A percentile compares a stretch with the other conserved stretches of the same genome.
phyloP scores from a whole-genome alignment of 1,140 invertebrate genomes.

The Penaeus chinensis region DNA sequence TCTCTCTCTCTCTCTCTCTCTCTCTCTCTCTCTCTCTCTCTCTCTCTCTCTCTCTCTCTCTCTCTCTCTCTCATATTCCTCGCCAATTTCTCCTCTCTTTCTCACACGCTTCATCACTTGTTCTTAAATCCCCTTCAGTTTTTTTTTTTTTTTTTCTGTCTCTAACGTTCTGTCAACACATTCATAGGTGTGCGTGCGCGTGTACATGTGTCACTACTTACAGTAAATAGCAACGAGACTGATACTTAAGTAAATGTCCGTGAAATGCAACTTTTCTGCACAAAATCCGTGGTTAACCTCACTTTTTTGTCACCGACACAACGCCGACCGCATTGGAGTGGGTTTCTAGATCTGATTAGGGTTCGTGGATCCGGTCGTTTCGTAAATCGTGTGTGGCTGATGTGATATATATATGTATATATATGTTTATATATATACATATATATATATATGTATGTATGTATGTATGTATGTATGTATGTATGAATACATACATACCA shows the following conservation, averaged over 20 bases:
- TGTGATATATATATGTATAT: not conserved
- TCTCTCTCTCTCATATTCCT: conserved; percentile 5
- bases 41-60: conserved; percentile 22
- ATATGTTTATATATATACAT: not conserved
- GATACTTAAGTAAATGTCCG: too few species aligned
- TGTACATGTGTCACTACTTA: too few species aligned
- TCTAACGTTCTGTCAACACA: too few species aligned
- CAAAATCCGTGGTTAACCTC: too few species aligned
- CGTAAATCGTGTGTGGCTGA: not conserved
- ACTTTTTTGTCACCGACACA: too few species aligned
- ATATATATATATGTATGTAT: conserved; percentile 20
- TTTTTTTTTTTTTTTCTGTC: too few species aligned
- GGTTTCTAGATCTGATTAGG: too few species aligned
- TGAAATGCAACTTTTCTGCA: too few species aligned
- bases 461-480: not conserved
- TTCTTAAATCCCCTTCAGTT: not conserved
- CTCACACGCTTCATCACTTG: not conserved
- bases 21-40: conserved; percentile 22
- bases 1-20: not conserved
- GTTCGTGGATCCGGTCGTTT: too few species aligned
- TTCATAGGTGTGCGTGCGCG: too few species aligned
- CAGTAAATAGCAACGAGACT: too few species aligned
- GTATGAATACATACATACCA: not conserved
- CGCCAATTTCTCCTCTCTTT: not conserved
- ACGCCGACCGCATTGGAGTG: too few species aligned